Conservation (phyloP, 2,113 vertebrate species). For the Sprattus sprattus region DNA sequence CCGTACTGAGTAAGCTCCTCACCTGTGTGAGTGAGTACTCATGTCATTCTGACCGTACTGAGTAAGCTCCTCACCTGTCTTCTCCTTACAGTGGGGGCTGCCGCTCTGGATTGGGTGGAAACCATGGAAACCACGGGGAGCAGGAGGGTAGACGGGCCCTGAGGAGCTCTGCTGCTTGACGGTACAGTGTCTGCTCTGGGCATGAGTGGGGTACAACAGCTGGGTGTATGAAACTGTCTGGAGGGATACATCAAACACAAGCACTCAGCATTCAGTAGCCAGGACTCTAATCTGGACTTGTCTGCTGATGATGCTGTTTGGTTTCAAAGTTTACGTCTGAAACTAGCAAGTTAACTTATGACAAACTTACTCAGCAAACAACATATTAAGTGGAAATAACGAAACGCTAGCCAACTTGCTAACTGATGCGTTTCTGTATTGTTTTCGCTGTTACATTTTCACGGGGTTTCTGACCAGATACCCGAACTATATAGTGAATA, state of each 20-base stretch:
- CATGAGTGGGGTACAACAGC: slow-evolving; percentile 7
- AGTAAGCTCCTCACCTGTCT: background rate
- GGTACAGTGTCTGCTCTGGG: background rate
- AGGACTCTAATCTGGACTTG: background rate
- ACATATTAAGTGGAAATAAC: too few relatives aligned
- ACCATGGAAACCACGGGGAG: background rate
- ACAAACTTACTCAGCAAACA: too few relatives aligned
- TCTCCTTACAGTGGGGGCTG: background rate
- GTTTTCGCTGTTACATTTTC: too few relatives aligned
- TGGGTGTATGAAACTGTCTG: slow-evolving; percentile 6
- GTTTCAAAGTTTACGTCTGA: background rate
- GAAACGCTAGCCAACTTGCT: too few relatives aligned
- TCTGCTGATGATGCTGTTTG: background rate
- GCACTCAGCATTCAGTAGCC: background rate
- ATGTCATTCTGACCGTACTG: too few relatives aligned
- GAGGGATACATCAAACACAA: background rate
- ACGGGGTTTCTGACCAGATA: too few relatives aligned
- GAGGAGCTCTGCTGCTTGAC: background rate
- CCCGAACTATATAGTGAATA: too few relatives aligned
- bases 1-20: too few relatives aligned
- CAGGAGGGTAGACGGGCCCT: background rate
- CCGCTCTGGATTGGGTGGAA: background rate
- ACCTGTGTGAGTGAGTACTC: too few relatives aligned
- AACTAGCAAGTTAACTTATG: background rate
- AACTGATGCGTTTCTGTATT: too few relatives aligned